A percentile compares a stretch with the other conserved stretches of the same genome.
These are phyloP conservation scores for Sylvia atricapilla DNA, from an alignment of 2,113 vertebrate genomes.

Conservation along the genomic window DNA sequence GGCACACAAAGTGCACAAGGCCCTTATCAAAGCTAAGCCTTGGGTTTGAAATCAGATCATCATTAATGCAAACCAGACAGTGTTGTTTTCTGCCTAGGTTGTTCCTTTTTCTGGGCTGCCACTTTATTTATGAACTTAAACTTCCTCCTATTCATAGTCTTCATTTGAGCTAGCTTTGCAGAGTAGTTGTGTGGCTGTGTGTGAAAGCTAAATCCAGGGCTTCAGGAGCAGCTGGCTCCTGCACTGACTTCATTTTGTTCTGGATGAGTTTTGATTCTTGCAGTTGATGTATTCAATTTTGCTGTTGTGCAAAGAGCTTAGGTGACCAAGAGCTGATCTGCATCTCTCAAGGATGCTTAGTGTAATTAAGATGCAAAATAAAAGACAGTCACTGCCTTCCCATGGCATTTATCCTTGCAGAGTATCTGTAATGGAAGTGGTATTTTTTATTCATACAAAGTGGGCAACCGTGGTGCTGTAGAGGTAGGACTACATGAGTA, in stretches of 20 bases:
- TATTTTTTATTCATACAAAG: neutral
- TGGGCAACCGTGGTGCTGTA: neutral
- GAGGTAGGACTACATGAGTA: too few species aligned
- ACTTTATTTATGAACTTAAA: neutral
- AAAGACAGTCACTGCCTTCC: neutral
- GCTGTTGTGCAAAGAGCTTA: neutral
- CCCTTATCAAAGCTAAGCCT: neutral
- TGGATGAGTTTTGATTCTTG: neutral
- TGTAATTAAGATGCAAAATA: neutral
- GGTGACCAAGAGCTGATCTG: neutral
- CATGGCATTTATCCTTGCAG: neutral
- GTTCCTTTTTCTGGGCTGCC: neutral
- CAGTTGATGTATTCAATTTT: rapidly evolving
- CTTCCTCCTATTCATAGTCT: neutral
- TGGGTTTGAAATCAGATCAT: neutral
- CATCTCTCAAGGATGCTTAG: neutral
- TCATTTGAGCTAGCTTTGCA: neutral
- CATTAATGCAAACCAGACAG: neutral
- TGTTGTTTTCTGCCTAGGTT: neutral
- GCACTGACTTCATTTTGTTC: neutral
- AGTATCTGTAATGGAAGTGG: neutral
- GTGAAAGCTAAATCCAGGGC: neutral
- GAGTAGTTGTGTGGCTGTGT: neutral
- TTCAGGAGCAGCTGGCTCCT: neutral
- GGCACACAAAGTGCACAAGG: neutral